Evolutionary conservation across 1,140 invertebrate species (phyloP).

Genomic region (Drosophila lacertosa): DNA sequence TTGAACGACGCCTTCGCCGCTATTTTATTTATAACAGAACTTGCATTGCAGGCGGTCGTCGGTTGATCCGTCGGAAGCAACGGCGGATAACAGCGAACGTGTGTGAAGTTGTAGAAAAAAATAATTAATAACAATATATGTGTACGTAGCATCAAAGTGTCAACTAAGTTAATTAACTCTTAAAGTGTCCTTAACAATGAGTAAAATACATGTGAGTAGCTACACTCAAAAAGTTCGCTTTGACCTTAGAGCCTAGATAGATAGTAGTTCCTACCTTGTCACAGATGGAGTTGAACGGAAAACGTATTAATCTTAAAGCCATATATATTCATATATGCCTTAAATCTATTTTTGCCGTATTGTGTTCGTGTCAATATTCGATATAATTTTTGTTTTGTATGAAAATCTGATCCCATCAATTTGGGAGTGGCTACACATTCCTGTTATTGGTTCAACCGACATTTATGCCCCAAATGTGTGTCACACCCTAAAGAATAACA

Average conservation of each 20-base stretch:
- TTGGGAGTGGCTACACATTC: slow-evolving; percentile 41
- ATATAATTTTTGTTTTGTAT: slow-evolving; percentile 39
- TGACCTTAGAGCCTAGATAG: background rate
- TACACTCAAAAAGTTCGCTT: background rate
- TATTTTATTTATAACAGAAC: slow-evolving; percentile 82
- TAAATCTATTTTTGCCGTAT: slow-evolving; percentile 45
- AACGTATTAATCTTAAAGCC: too few species aligned
- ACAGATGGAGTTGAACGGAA: too few species aligned
- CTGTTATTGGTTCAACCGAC: slow-evolving; percentile 37
- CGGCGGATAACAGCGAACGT: slow-evolving; percentile 50
- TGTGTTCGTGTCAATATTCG: slow-evolving; percentile 61
- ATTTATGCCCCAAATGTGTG: slow-evolving; percentile 60
- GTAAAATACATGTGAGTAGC: slow-evolving; percentile 70
- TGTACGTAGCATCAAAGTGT: slow-evolving; percentile 43
- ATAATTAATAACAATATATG: slow-evolving; percentile 32
- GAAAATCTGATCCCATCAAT: slow-evolving; percentile 58
- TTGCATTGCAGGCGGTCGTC: slow-evolving; percentile 74
- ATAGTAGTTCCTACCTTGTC: background rate
- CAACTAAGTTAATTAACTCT: slow-evolving; percentile 50
- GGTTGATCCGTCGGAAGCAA: slow-evolving; percentile 15
- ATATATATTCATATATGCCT: slow-evolving; percentile 20
- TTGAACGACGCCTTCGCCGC: slow-evolving; percentile 42
- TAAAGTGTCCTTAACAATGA: slow-evolving; percentile 49
- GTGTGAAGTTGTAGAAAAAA: slow-evolving; percentile 42
- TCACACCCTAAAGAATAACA: slow-evolving; percentile 60